Conservation (phyloP, 2,113 vertebrate genomes). For the zebrafish (Danio rerio) region DNA sequence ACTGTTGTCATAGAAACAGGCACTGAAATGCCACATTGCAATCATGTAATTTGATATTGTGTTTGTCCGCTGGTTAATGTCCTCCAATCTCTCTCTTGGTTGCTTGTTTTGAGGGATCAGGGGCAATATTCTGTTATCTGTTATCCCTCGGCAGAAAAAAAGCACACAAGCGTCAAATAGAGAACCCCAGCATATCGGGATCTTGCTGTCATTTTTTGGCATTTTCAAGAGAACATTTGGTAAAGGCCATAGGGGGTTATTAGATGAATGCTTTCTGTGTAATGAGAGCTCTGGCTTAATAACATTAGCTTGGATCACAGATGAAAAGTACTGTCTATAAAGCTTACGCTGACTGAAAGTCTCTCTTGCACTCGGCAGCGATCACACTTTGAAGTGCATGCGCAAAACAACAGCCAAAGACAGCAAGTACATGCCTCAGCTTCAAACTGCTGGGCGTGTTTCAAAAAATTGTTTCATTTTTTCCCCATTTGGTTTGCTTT, state of each 20-base stretch:
- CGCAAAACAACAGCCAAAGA: slow-evolving; percentile 18
- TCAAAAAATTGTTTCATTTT: slow-evolving; percentile 14
- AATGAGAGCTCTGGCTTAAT: slow-evolving; percentile 76
- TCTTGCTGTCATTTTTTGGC: slow-evolving; percentile 62
- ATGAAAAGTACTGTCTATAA: slow-evolving; percentile 67
- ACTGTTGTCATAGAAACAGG: slow-evolving; percentile 37
- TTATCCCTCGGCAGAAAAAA: slow-evolving; percentile 49
- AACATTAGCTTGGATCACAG: slow-evolving; percentile 78
- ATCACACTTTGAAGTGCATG: slow-evolving; percentile 23
- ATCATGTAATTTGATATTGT: slow-evolving; percentile 32
- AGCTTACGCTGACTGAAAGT: slow-evolving; percentile 52
- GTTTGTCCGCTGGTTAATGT: slow-evolving; percentile 20
- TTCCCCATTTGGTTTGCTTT: neutral
- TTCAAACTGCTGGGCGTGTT: slow-evolving; percentile 24
- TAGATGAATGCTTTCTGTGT: slow-evolving; percentile 68
- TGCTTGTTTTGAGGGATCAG: slow-evolving; percentile 18
- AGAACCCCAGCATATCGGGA: slow-evolving; percentile 51
- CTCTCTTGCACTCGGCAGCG: neutral
- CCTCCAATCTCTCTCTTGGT: slow-evolving; percentile 17
- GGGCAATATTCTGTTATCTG: slow-evolving; percentile 49
- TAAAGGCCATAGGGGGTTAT: slow-evolving; percentile 69
- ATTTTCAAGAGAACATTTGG: slow-evolving; percentile 69
- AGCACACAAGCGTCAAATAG: slow-evolving; percentile 60
- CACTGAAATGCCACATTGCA: slow-evolving; percentile 1
- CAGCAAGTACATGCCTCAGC: slow-evolving; percentile 37